Conservation (phyloP, 2,888 invertebrate genomes). For the Brachyopa scutellaris region DNA sequence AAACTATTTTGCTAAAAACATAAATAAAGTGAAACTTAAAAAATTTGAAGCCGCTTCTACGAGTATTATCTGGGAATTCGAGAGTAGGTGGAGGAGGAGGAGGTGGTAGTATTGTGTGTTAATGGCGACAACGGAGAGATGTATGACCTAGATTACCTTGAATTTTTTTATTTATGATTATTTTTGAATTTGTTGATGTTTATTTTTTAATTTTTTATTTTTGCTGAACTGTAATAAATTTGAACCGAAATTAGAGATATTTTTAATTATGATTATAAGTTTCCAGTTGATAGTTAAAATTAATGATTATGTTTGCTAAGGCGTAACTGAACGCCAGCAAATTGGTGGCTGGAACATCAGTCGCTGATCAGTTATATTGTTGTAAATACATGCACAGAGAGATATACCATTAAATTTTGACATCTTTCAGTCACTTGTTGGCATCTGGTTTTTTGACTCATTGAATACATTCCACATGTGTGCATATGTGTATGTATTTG, state of each 20-base stretch:
- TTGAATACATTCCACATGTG: too few relatives aligned
- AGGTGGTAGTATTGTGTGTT: background rate
- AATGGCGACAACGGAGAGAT: slow-evolving; percentile 31
- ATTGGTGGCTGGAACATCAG: too few relatives aligned
- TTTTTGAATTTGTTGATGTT: slow-evolving; percentile 46
- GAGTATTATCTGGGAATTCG: slow-evolving; percentile 30
- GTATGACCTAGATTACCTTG: slow-evolving; percentile 67
- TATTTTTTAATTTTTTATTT: background rate
- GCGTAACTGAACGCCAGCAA: too few relatives aligned
- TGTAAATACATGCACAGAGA: too few relatives aligned
- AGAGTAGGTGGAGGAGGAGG: background rate
- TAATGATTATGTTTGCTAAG: slow-evolving; percentile 2
- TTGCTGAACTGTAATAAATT: slow-evolving; percentile 24
- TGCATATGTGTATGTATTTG: too few relatives aligned
- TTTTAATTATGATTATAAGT: slow-evolving; percentile 8
- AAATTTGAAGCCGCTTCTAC: background rate
- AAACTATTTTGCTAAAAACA: background rate
- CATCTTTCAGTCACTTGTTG: too few relatives aligned
- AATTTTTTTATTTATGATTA: slow-evolving; percentile 51
- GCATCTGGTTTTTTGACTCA: too few relatives aligned
- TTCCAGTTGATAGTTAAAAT: slow-evolving; percentile 7
- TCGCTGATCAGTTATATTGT: too few relatives aligned
- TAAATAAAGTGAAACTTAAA: background rate
- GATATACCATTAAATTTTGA: too few relatives aligned
- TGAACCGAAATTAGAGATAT: background rate